Evolutionary conservation across 2,797 vertebrate species (phyloP).

Genomic region (Centroberyx gerrardi): DNA sequence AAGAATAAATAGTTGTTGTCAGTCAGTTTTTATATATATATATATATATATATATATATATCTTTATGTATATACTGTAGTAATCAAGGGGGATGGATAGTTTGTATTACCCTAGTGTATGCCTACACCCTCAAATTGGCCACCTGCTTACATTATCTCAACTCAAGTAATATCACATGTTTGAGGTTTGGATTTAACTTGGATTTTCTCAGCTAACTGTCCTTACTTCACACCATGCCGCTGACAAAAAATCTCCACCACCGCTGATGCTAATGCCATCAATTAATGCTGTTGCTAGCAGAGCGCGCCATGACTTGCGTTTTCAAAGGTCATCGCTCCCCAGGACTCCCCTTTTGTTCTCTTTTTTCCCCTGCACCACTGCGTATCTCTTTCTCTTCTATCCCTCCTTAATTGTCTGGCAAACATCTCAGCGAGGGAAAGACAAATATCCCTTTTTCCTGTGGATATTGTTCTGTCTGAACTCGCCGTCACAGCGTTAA

Average conservation of each 20-base stretch:
- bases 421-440: constrained; percentile 75
- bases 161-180: constrained; percentile 6
- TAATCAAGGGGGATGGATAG: constrained; percentile 14
- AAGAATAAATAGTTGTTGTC: too few species aligned
- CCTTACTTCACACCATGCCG: constrained; percentile 36
- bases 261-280: constrained; percentile 51
- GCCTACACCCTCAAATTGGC: background rate
- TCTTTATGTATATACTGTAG: background rate
- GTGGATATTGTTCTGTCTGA: constrained; percentile 77
- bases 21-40: background rate
- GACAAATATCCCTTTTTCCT: constrained; percentile 77
- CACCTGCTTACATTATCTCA: background rate
- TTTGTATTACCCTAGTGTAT: background rate
- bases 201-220: background rate
- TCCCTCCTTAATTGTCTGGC: constrained; percentile 74
- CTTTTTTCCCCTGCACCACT: constrained; percentile 19
- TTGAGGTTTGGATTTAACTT: constrained; percentile 28
- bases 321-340: constrained; percentile 70
- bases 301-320: constrained; percentile 37
- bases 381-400: constrained; percentile 29
- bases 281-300: constrained; percentile 63
- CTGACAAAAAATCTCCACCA: background rate
- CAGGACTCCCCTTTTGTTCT: constrained; percentile 56
- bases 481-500: constrained; percentile 59
- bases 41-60: too few species aligned